Base-by-base conservation (phyloP, 2,888 invertebrate genomes). In the Altica lythri region DNA sequence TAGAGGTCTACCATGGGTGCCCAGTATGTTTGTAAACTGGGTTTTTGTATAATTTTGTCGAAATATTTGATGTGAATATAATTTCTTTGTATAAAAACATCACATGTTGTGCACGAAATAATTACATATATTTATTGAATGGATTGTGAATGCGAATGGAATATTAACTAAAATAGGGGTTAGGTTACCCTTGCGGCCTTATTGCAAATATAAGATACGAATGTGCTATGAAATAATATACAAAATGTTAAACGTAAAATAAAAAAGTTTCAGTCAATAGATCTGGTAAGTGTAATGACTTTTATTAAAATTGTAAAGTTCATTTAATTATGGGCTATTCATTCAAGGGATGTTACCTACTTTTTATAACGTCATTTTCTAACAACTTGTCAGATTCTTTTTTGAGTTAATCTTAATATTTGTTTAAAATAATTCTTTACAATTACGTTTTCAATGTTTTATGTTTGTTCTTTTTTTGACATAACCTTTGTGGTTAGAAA, bases 11-110 rank as follows among this genome's bases (percentile, higher is more conserved):
- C 69, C 60, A 74, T 75, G 74, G 73, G 72, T 71, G 72, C 72
- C 73, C 75, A 77, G 76, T 77, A 76, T 78, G 78, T 78, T 78
- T 78, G 77, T 78, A 78, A 78, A 78, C 77, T 78, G 77, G 76
- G 75, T 72, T 75, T 76, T 75, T 73, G 74, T 73, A 70, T 71
- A 77, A 73, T 75, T 77, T 76, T 70, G 65, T 68, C 67, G 71
- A 72, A 72, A 72, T 65, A 67, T 63, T 55, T 53, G 38, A 51
- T 49, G 49, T 61, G 60, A 59, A 65, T 53, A 59, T 58, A 46
- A 49, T 56, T 59, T 35, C 45, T 60, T 59, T 59, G 47, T 53
- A 55, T 51, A 51, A 38, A 56, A n/a, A n/a, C n/a, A n/a, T n/a
- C n/a, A n/a, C n/a, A n/a, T n/a, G n/a, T n/a, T n/a, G 53, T 59